Evolutionary conservation across 2,888 invertebrate species (phyloP), one percentile per base, ranked within the genome.

Genomic region (Prosapia bicincta): DNA sequence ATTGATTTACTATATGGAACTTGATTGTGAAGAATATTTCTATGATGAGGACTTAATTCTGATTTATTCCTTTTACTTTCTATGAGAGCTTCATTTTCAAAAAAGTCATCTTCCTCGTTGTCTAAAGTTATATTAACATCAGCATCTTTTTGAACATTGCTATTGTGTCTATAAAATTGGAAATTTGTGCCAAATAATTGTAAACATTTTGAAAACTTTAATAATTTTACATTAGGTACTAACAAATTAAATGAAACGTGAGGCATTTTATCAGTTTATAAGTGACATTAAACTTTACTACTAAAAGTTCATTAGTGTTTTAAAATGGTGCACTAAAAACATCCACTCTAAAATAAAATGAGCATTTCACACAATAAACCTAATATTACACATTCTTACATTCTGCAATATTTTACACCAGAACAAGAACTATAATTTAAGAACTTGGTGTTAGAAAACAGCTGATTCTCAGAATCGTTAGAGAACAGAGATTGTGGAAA

Each of bases 51-150:
- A 3, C 84, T 83, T 26, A 95, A 85, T 5, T 92, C 85, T 0
- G 95, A 95, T 83, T 91, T 92, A 80, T 94, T 90, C 78, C 91
- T 86, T 80, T 88, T 90, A 73, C 82, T 85, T 79, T 89, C 85
- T 38, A 91, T 85, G 81, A 88, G 86, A 66, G 84, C 85, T 80
- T 90, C 89, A 75, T 83, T 86, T 20, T 85, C 83, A 38, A 81
- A 80, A 9, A 25, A 13, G 20, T 10, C 15, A 25, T 66, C 20
- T 66, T 66, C 66, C 6, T 66, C 25, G 10, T 66, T 25, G 1
- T 25, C 24, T 20, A 66, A 66, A 9, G 9, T 20, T 1, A 66
- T 10, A 23, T 9, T 2, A 10, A 20, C 13, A 66, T 2, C 7
- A 3, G 7, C 25, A 20, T 66, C 15, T 10, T 25, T 5, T 9